Percentiles rank a stretch among this genome's conserved stretches.
phyloP scores from a whole-genome alignment of 2,797 vertebrate species.

The Tachyglossus aculeatus region DNA sequence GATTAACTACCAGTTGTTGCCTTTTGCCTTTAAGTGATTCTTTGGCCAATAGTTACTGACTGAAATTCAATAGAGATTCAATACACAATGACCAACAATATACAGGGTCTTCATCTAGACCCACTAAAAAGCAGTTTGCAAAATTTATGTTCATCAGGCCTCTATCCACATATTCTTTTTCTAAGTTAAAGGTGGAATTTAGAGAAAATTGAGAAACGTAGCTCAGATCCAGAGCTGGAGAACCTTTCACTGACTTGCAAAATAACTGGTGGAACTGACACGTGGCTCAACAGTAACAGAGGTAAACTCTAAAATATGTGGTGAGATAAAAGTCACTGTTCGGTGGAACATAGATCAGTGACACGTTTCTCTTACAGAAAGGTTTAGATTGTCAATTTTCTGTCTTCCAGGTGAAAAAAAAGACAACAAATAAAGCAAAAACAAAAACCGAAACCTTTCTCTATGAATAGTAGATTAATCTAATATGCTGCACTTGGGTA shows the following conservation, averaged over 20 bases:
- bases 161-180: conserved; percentile 33
- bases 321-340: no score
- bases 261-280: conserved; percentile 53
- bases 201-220: conserved; percentile 58
- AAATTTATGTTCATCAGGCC: conserved; percentile 45
- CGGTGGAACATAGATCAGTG: no score
- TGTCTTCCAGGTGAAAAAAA: no score
- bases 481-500: no score
- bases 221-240: conserved; percentile 48
- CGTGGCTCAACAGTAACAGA: conserved; percentile 37
- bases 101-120: conserved; percentile 27
- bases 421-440: no score
- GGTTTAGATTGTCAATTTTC: no score
- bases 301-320: conserved; percentile 50
- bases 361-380: no score
- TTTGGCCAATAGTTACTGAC: conserved; percentile 25
- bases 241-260: conserved; percentile 61
- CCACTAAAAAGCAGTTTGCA: conserved; percentile 13
- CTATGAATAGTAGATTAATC: no score
- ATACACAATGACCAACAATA: background rate
- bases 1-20: conserved; percentile 63
- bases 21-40: conserved; percentile 56
- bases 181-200: conserved; percentile 46
- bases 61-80: conserved; percentile 9
- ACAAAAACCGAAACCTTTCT: no score